These are phyloP conservation scores for Acanthopagrus latus DNA, from an alignment of 2,797 vertebrate species.

Conservation along the genomic window DNA sequence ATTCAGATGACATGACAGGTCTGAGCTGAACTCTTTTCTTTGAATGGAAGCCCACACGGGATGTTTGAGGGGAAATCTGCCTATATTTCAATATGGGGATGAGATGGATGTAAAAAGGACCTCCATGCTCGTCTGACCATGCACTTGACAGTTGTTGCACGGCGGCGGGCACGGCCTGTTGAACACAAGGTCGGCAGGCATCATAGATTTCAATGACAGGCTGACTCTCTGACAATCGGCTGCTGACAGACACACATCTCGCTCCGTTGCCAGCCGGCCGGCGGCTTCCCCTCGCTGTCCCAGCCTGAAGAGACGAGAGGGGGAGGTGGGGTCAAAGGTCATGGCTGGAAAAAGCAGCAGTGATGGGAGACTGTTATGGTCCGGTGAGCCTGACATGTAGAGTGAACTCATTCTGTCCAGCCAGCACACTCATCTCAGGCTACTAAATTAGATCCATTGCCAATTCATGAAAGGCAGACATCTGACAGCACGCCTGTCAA, in stretches of 20 bases:
- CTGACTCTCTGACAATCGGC: constrained; percentile 86
- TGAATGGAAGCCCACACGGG: constrained; percentile 70
- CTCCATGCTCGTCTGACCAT: constrained; percentile 84
- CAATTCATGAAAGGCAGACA: constrained; percentile 86
- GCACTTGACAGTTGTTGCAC: constrained; percentile 87
- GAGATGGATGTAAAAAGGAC: constrained; percentile 20
- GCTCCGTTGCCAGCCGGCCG: constrained; percentile 72
- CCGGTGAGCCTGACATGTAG: constrained; percentile 86
- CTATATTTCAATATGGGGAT: constrained; percentile 81
- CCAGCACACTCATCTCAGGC: constrained; percentile 84
- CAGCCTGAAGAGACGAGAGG: constrained; percentile 73
- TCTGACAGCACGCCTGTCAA: constrained; percentile 90
- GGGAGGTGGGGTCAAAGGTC: constrained; percentile 90
- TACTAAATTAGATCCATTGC: constrained; percentile 90
- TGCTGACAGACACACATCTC: constrained; percentile 85
- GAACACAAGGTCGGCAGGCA: constrained; percentile 86
- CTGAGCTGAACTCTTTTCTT: constrained; percentile 10
- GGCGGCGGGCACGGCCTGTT: constrained; percentile 85
- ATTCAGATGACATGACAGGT: constrained; percentile 2
- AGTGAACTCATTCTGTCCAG: constrained; percentile 87
- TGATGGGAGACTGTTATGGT: constrained; percentile 93
- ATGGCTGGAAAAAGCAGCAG: constrained; percentile 86
- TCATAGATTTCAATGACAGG: constrained; percentile 87
- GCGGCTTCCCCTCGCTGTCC: constrained; percentile 76
- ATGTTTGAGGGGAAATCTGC: constrained; percentile 77